Conservation (phyloP, 2,888 invertebrate genomes). For the Artemia sinica region DNA sequence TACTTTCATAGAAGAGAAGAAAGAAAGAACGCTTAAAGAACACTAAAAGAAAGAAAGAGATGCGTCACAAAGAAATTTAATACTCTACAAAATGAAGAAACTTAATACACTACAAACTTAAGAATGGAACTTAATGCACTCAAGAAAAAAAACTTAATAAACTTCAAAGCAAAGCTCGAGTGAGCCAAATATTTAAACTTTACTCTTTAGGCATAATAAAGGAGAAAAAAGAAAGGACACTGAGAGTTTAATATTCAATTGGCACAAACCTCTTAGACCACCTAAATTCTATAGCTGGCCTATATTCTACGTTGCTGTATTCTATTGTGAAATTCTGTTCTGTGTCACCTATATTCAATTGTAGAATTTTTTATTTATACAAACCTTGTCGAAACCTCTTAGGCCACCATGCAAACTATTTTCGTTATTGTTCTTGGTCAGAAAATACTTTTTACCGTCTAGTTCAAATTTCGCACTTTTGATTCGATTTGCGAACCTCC, state of each 20-base stretch:
- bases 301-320: not conserved
- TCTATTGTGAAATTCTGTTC: not conserved
- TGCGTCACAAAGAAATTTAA: no score
- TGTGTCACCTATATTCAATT: not conserved
- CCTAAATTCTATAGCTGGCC: not conserved
- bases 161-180: no score
- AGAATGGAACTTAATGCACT: no score
- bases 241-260: not conserved
- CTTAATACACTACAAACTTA: no score
- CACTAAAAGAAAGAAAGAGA: no score
- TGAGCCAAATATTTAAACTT: no score
- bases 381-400: conserved; percentile 59
- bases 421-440: conserved; percentile 52
- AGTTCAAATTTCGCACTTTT: conserved; percentile 50
- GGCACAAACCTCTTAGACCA: not conserved
- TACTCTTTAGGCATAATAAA: conserved; percentile 17
- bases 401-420: conserved; percentile 66
- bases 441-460: conserved; percentile 45
- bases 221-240: not conserved
- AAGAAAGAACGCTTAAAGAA: no score
- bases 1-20: no score
- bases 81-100: no score
- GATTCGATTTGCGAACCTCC: conserved; percentile 68
- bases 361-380: not conserved
- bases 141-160: no score